These are phyloP conservation scores for Macquaria ambigua DNA, from an alignment of 2,113 vertebrate species.

Conservation along the genomic window DNA sequence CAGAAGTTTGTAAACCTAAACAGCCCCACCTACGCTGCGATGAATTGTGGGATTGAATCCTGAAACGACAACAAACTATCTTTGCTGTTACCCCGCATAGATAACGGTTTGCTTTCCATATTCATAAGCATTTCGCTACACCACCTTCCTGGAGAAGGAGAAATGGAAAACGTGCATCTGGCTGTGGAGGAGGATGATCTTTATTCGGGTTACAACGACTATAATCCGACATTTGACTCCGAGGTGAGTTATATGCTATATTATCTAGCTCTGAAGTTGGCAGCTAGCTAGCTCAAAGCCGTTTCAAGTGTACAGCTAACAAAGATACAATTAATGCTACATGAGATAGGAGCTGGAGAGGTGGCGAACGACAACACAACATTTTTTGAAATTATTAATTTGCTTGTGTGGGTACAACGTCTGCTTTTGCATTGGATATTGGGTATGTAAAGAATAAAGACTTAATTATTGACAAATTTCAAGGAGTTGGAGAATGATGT, in stretches of 20 bases:
- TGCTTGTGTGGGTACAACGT: background rate
- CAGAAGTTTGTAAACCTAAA: background rate
- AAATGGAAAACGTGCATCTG: slow-evolving; percentile 93
- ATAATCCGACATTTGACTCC: slow-evolving; percentile 93
- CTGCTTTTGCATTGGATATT: background rate
- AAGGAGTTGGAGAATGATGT: slow-evolving; percentile 95
- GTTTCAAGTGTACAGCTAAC: background rate
- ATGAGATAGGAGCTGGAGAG: background rate
- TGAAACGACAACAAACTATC: slow-evolving; percentile 59
- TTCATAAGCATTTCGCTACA: background rate
- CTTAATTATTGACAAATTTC: background rate
- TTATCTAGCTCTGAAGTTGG: background rate
- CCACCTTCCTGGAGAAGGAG: background rate
- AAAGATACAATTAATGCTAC: background rate
- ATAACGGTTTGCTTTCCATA: background rate
- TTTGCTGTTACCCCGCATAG: accelerated
- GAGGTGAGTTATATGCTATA: slow-evolving; percentile 85
- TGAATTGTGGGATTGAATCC: slow-evolving; percentile 65
- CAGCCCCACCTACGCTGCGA: slow-evolving; percentile 30
- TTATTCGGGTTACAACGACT: slow-evolving; percentile 98
- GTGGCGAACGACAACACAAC: background rate
- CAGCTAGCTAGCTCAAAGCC: background rate
- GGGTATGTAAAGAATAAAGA: background rate
- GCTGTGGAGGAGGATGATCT: slow-evolving; percentile 93
- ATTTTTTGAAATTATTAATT: background rate